These are phyloP conservation scores for Diadophis punctatus DNA, from an alignment of 2,113 vertebrate species.

Conservation along the genomic window DNA sequence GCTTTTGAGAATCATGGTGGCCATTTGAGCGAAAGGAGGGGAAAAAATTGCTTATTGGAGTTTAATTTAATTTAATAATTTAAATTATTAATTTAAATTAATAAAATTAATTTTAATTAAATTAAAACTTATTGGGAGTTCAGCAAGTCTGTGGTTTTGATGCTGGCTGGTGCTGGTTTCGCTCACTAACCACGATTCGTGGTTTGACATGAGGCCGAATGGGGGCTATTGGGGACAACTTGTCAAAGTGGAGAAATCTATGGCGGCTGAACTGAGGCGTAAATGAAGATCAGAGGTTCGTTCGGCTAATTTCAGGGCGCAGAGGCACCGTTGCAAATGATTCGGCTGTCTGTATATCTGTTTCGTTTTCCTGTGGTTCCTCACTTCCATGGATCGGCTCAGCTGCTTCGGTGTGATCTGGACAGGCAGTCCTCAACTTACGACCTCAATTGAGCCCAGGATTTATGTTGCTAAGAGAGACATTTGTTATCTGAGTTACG, in stretches of 20 bases:
- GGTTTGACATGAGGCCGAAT: neutral
- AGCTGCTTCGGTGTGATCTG: neutral
- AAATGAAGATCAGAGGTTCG: neutral
- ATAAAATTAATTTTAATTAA: too few relatives aligned
- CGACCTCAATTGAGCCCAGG: too few relatives aligned
- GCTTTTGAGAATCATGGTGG: neutral
- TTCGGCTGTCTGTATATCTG: neutral
- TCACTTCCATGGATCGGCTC: neutral
- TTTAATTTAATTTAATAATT: too few relatives aligned
- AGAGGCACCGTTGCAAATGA: neutral
- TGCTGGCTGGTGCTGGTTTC: neutral
- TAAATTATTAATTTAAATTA: too few relatives aligned
- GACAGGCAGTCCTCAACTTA: too few relatives aligned
- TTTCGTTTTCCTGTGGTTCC: neutral
- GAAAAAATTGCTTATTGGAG: neutral
- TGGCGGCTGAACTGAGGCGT: neutral
- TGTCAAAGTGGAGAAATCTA: neutral
- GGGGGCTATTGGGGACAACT: neutral
- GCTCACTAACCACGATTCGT: neutral
- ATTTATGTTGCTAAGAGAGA: too few relatives aligned
- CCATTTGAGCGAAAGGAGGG: neutral
- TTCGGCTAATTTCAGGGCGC: neutral
- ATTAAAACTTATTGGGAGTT: too few relatives aligned
- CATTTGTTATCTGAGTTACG: too few relatives aligned
- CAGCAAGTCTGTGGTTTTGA: neutral